Evolutionary conservation across 1,140 invertebrate genomes (phyloP), one percentile per base, ranked within the genome.

Genomic region (Aradophagus sp.): DNA sequence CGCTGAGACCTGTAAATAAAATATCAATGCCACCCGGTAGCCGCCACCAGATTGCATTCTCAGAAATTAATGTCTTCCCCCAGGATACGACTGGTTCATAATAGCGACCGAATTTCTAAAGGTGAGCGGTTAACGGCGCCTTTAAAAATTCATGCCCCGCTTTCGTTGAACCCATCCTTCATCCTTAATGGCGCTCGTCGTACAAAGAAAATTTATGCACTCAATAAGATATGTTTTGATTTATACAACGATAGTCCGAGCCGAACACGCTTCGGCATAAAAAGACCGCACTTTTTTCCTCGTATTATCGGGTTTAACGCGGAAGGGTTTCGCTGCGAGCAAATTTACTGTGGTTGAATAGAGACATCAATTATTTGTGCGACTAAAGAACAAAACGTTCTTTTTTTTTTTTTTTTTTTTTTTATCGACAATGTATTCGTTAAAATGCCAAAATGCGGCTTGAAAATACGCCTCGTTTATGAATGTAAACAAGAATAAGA

Each of bases 81-180:
- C 34, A 52, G 66, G 74, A 72, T 69, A 65, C 31, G 52, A 58
- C 48, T 66, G 61, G 39, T 69, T 75, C 73, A 75, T 78, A 77
- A 81, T 77, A 48, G 72, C 27, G 56, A 35, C 15, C 65, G 67
- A 77, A 74, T 74, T 77, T 77, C 75, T 78, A 78, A 77, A 75
- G 75, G 48, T 72, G 50, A 74, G 66, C 73, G 74, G 67, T 77
- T 78, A 77, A 76, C 73, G 76, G 72, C 50, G 70, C 62, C 65
- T 44, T 84, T 23, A 82, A 82, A 83, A 81, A 84, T 83, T 80
- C 75, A 84, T 82, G 63, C 55, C 55, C 56, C 15, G 45, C 47
- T 67, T 66, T 66, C 66, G 63, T 29, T 45, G 31, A 50, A 53
- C 48, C 65, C 47, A 55, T 69, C 66, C 56, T 55, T 58, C 44